Evolutionary conservation across 1,140 invertebrate species (phyloP).

Genomic region (Papilio polytes): DNA sequence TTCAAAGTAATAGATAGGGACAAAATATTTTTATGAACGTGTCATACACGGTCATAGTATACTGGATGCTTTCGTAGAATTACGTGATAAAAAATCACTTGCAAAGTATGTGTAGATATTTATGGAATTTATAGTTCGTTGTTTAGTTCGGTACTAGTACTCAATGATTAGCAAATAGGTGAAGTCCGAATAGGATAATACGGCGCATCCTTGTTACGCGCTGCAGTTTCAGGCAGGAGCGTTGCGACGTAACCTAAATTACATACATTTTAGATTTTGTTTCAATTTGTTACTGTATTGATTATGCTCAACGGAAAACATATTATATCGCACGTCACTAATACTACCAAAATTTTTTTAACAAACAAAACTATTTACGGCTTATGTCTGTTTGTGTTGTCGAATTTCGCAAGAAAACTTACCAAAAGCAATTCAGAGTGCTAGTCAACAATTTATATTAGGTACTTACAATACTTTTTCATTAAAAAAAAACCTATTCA

Average conservation of each 20-base stretch:
- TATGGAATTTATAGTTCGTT: neutral
- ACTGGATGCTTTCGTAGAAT: neutral
- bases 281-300: neutral
- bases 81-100: neutral
- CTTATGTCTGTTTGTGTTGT: neutral
- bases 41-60: too few relatives aligned
- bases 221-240: slow-evolving; percentile 60
- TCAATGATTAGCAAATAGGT: slow-evolving; percentile 66
- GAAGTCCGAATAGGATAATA: slow-evolving; percentile 76
- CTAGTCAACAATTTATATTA: neutral
- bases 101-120: neutral
- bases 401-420: neutral
- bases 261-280: neutral
- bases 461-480: neutral
- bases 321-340: too few relatives aligned
- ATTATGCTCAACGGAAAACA: neutral
- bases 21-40: too few relatives aligned
- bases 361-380: too few relatives aligned
- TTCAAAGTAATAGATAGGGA: too few relatives aligned
- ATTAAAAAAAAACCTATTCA: neutral
- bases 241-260: slow-evolving; percentile 55
- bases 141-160: neutral
- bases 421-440: neutral
- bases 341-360: too few relatives aligned
- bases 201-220: slow-evolving; percentile 70